Percentiles rank a stretch among this genome's conserved stretches.
Conservation (phyloP, 2,888 invertebrate genomes). For the Clunio marinus region DNA sequence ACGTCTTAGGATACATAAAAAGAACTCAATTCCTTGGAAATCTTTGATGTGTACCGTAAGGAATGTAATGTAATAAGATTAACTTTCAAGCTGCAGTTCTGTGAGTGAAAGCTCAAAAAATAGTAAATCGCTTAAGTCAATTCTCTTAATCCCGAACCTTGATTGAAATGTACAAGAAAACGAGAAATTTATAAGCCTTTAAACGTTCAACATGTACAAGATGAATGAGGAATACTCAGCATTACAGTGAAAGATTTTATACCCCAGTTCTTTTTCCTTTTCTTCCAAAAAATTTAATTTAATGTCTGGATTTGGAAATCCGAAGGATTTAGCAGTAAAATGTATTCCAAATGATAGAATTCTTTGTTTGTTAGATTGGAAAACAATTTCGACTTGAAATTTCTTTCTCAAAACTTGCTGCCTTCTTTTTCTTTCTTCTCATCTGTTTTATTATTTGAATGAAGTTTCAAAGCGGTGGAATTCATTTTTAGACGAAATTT, state of each 20-base stretch:
- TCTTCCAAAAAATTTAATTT: constrained; percentile 12
- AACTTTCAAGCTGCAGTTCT: not conserved
- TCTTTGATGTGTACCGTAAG: too few species aligned
- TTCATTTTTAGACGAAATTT: too few species aligned
- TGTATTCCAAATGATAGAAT: not conserved
- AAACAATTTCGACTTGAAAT: not conserved
- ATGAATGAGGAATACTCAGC: not conserved
- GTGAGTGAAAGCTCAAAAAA: too few species aligned
- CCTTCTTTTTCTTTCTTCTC: not conserved
- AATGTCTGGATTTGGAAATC: constrained; percentile 5
- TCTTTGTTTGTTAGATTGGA: not conserved
- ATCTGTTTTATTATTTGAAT: too few species aligned
- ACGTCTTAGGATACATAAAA: too few species aligned
- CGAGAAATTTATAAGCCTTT: not conserved
- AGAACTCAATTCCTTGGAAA: too few species aligned
- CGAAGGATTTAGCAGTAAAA: not conserved
- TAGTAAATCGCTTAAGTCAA: not conserved
- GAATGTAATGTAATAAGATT: not conserved
- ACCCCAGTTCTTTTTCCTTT: not conserved
- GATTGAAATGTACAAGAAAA: not conserved
- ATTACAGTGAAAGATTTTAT: not conserved
- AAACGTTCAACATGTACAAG: too few species aligned
- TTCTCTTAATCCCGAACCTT: not conserved
- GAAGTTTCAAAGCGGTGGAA: too few species aligned
- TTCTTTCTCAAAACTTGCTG: too few species aligned